phyloP scores from a whole-genome alignment of 1,140 invertebrate genomes.

The Drosophila kohkoa region DNA sequence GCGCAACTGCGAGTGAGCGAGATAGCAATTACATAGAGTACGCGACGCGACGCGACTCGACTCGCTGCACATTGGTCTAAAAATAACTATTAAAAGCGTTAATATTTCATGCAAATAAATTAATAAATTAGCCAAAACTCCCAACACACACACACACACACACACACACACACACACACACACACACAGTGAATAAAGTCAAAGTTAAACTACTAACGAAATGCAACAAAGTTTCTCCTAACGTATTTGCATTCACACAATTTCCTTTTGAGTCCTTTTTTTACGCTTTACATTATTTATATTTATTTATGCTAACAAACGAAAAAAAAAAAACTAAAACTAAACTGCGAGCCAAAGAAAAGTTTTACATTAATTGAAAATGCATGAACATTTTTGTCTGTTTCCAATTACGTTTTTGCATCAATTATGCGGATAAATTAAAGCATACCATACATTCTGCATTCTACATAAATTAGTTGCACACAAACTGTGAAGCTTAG shows the following conservation, averaged over 20 bases:
- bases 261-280: background rate
- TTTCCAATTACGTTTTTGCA: background rate
- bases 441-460: background rate
- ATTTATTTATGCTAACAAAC: background rate
- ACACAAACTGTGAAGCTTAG: background rate
- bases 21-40: slow-evolving; percentile 8
- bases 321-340: background rate
- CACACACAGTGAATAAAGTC: too few species aligned
- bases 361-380: background rate
- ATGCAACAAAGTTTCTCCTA: background rate
- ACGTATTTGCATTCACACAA: background rate
- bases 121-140: slow-evolving; percentile 7
- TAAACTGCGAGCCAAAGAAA: slow-evolving; percentile 4
- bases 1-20: slow-evolving; percentile 14
- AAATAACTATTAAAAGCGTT: slow-evolving; percentile 2
- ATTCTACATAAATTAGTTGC: background rate
- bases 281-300: background rate
- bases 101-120: slow-evolving; percentile 13
- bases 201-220: background rate
- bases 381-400: background rate
- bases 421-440: background rate
- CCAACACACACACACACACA: background rate
- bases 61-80: slow-evolving; percentile 12
- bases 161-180: background rate
- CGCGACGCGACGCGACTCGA: background rate